These are phyloP conservation scores for Brachionus sp. DNA, from an alignment of 1,140 invertebrate genomes.

Conservation along the genomic window DNA sequence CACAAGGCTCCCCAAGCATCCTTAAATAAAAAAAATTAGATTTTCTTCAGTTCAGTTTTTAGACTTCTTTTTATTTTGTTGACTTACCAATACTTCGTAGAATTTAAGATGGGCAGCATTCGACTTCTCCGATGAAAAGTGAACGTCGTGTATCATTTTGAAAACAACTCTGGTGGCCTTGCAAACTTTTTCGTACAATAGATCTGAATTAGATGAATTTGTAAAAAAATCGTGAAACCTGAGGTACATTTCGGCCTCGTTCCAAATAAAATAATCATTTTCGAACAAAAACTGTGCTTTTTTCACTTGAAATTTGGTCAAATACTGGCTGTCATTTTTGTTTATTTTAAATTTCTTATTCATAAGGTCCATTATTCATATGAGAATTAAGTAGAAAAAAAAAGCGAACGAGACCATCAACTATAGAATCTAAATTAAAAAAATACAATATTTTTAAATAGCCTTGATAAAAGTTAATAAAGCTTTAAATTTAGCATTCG, in stretches of 20 bases:
- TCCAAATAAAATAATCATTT: slow-evolving; percentile 46
- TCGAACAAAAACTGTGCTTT: slow-evolving; percentile 44
- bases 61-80: background rate
- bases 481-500: background rate
- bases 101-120: slow-evolving; percentile 45
- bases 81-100: slow-evolving; percentile 28
- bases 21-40: background rate
- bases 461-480: slow-evolving; percentile 24
- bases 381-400: background rate
- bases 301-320: slow-evolving; percentile 17
- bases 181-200: slow-evolving; percentile 9
- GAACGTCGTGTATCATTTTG: slow-evolving; percentile 17
- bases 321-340: background rate
- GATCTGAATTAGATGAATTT: background rate
- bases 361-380: background rate
- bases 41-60: background rate
- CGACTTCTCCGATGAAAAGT: background rate
- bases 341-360: slow-evolving; percentile 39
- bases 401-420: background rate
- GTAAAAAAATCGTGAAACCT: slow-evolving; percentile 38
- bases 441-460: background rate
- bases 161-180: background rate
- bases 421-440: background rate
- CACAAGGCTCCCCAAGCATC: slow-evolving; percentile 41
- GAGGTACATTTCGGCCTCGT: slow-evolving; percentile 43